phyloP scores from a whole-genome alignment of 2,888 invertebrate species.

The Cosmorhoe ocellata region DNA sequence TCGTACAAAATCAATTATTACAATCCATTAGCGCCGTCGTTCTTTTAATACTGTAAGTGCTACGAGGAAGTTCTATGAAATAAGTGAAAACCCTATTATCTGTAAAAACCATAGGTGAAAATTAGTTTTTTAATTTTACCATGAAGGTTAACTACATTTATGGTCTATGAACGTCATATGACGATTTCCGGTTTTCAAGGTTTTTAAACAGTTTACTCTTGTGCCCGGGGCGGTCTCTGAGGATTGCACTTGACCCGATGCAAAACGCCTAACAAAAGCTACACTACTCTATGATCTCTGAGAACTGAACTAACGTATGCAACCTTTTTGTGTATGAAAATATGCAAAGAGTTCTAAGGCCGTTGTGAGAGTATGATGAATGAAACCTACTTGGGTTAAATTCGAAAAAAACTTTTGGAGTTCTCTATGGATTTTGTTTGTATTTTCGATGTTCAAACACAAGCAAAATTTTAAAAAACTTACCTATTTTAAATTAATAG shows the following conservation, averaged over 20 bases:
- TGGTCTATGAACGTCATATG: too few species aligned
- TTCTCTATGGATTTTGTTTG: too few species aligned
- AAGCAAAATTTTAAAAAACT: too few species aligned
- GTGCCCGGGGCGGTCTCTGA: conserved; percentile 53
- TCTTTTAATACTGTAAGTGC: conserved; percentile 44
- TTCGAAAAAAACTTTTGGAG: too few species aligned
- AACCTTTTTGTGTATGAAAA: conserved; percentile 19
- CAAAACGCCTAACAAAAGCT: conserved; percentile 63
- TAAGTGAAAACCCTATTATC: too few species aligned
- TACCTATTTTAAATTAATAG: too few species aligned
- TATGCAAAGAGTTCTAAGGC: conserved; percentile 15
- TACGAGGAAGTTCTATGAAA: neutral
- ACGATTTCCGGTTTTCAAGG: too few species aligned
- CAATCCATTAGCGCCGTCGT: conserved; percentile 51
- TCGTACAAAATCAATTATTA: conserved; percentile 62
- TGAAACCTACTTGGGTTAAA: too few species aligned
- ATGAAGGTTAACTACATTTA: too few species aligned
- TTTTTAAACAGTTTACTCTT: conserved; percentile 28
- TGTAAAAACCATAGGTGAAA: too few species aligned
- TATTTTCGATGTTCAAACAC: too few species aligned
- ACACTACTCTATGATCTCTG: conserved; percentile 39
- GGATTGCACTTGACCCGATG: conserved; percentile 72
- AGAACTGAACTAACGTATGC: conserved; percentile 23
- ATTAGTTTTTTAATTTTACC: too few species aligned
- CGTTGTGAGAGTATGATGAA: conserved; percentile 4